Conservation (phyloP, 1,140 invertebrate genomes). For the Penaeus japonicus region DNA sequence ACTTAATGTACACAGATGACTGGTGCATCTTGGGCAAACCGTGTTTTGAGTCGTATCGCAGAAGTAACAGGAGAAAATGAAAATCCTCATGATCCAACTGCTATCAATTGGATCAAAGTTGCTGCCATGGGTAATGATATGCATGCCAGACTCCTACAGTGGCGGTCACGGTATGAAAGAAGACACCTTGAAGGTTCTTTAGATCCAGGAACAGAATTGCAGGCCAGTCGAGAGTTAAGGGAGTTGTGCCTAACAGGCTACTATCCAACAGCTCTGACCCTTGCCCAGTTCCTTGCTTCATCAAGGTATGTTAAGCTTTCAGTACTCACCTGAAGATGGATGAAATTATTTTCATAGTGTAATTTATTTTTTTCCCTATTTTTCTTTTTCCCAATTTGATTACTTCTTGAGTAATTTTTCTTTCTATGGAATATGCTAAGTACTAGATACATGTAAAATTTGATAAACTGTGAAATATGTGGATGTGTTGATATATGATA, state of each 20-base stretch:
- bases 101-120: constrained; percentile 21
- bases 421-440: too few species aligned
- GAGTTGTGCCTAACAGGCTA: constrained; percentile 39
- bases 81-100: not conserved
- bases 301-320: not conserved
- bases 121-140: constrained; percentile 8
- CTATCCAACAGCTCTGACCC: constrained; percentile 13
- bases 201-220: constrained; percentile 33
- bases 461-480: too few species aligned
- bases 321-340: too few species aligned
- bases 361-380: not conserved
- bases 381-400: too few species aligned
- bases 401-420: too few species aligned
- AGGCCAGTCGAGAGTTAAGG: constrained; percentile 22
- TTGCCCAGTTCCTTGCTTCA: constrained; percentile 34
- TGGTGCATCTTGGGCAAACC: constrained; percentile 15
- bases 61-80: not conserved
- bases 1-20: constrained; percentile 16
- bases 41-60: constrained; percentile 16
- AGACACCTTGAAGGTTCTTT: constrained; percentile 7
- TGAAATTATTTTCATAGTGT: too few species aligned
- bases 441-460: too few species aligned
- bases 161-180: constrained; percentile 23
- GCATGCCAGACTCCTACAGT: constrained; percentile 9
- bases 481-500: too few species aligned